phyloP scores from a whole-genome alignment of 35 echinoderm and acorn worm species.

The Strongylocentrotus purpuratus region DNA sequence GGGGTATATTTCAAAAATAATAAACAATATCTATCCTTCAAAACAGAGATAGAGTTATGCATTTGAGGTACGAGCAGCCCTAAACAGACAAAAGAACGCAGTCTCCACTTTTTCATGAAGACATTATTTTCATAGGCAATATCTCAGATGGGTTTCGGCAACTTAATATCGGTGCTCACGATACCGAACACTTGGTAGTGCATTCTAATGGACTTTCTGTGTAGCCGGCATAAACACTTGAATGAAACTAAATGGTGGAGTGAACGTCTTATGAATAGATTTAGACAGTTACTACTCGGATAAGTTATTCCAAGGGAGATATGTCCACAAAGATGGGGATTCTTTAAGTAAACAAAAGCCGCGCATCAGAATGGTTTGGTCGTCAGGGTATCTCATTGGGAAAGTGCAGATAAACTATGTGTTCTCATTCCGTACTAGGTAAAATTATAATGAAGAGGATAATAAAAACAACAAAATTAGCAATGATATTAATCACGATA shows the following conservation, averaged over 20 bases:
- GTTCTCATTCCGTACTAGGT: too few species aligned
- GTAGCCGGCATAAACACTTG: neutral
- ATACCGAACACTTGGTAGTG: neutral
- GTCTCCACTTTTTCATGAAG: neutral
- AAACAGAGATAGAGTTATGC: neutral
- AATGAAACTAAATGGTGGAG: neutral
- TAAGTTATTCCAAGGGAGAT: neutral
- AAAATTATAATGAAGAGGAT: too few species aligned
- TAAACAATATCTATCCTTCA: neutral
- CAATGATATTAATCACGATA: too few species aligned
- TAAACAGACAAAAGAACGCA: neutral
- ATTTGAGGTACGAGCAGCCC: neutral
- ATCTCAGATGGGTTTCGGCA: neutral
- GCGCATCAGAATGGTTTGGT: neutral
- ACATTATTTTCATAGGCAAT: neutral
- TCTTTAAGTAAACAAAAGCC: neutral
- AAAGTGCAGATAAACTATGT: too few species aligned
- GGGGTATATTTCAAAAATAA: neutral
- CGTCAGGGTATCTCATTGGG: neutral
- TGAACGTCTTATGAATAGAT: conserved; percentile 4
- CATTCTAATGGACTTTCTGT: neutral
- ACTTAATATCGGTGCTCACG: neutral
- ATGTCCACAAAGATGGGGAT: neutral
- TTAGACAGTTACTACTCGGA: neutral
- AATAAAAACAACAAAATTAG: too few species aligned